Evolutionary conservation across 1,140 invertebrate genomes (phyloP).

Genomic region (Drosophila lowei): DNA sequence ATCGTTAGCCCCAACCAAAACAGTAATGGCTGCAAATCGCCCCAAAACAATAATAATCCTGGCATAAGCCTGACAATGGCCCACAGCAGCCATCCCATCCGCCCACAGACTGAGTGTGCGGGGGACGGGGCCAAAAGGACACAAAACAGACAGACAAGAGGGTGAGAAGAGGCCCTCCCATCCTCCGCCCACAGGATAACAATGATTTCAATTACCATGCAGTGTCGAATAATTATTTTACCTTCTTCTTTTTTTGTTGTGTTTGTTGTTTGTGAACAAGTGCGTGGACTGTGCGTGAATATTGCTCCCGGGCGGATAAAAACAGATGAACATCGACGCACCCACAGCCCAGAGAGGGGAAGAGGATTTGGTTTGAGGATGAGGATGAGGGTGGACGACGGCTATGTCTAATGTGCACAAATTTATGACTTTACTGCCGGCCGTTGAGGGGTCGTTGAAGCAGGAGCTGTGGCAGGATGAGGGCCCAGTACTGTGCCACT

Average conservation of each 20-base stretch:
- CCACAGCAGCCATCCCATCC: too few relatives aligned
- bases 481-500: slow-evolving; percentile 57
- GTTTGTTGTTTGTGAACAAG: slow-evolving; percentile 55
- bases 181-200: slow-evolving; percentile 57
- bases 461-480: background rate
- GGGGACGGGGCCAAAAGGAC: slow-evolving; percentile 1
- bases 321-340: slow-evolving; percentile 64
- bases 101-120: slow-evolving; percentile 31
- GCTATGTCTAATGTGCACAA: slow-evolving; percentile 82
- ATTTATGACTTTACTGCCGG: slow-evolving; percentile 79
- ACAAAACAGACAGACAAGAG: slow-evolving; percentile 27
- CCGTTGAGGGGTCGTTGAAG: slow-evolving; percentile 37
- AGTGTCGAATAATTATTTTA: slow-evolving; percentile 82
- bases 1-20: slow-evolving; percentile 32
- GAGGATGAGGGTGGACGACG: slow-evolving; percentile 50
- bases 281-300: slow-evolving; percentile 75
- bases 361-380: background rate
- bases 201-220: slow-evolving; percentile 82
- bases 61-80: slow-evolving; percentile 56
- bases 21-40: slow-evolving; percentile 53
- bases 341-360: background rate
- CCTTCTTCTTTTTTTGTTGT: slow-evolving; percentile 57
- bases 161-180: background rate
- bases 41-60: slow-evolving; percentile 71
- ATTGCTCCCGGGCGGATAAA: slow-evolving; percentile 82